These are phyloP conservation scores for Oscheius sp. DNA, from an alignment of 2,888 invertebrate species.

Conservation along the genomic window DNA sequence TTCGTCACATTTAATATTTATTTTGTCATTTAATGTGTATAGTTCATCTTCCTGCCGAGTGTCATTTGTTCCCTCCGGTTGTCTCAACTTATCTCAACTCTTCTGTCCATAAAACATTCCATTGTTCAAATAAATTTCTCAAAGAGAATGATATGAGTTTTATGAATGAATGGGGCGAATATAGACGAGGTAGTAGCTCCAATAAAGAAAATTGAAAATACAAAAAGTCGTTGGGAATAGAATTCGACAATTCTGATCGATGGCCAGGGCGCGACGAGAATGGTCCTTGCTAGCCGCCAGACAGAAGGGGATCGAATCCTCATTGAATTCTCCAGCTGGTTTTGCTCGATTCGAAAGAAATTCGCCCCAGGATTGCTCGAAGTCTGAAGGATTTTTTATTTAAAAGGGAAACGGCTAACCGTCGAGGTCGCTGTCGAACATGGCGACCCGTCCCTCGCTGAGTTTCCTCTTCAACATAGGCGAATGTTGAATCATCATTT, in stretches of 20 bases:
- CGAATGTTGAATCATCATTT: background rate
- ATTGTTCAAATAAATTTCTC: background rate
- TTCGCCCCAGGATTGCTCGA: background rate
- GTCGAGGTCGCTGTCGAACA: background rate
- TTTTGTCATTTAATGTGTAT: too few species aligned
- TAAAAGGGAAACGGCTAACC: background rate
- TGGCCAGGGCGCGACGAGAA: slow-evolving; percentile 58
- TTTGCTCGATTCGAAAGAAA: background rate
- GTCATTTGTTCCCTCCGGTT: background rate
- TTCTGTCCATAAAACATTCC: background rate
- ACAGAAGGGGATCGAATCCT: slow-evolving; percentile 1
- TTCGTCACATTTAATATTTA: background rate
- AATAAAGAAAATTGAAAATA: slow-evolving; percentile 52
- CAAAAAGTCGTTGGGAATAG: slow-evolving; percentile 56
- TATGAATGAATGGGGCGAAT: background rate
- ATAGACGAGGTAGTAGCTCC: slow-evolving; percentile 45
- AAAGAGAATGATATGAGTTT: background rate
- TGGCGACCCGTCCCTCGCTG: background rate
- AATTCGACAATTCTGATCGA: slow-evolving; percentile 56
- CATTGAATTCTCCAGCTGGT: background rate
- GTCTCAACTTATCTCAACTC: background rate
- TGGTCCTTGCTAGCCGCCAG: slow-evolving; percentile 43
- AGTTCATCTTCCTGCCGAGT: background rate
- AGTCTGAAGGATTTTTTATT: too few species aligned
- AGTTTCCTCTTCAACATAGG: background rate